Conservation (phyloP, 2,797 vertebrate species). For the Sarcoramphus papa region DNA sequence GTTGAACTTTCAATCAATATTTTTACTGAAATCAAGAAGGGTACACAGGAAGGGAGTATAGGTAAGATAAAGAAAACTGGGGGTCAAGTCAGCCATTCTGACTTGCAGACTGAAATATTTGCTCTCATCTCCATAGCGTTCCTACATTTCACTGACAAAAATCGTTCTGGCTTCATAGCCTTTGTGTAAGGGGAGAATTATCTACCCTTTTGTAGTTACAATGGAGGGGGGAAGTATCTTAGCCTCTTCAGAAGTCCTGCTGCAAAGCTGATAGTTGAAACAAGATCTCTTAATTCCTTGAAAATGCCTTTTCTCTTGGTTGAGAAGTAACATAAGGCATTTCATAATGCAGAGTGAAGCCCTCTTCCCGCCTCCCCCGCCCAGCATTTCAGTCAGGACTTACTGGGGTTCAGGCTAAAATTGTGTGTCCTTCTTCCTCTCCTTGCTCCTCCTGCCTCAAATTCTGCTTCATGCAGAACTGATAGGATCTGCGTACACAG, state of each 20-base stretch:
- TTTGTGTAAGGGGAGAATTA: background rate
- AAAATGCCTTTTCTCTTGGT: background rate
- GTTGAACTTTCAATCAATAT: background rate
- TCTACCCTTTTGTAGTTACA: background rate
- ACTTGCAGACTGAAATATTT: background rate
- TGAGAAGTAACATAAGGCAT: background rate
- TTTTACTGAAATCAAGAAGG: background rate
- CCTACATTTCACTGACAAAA: background rate
- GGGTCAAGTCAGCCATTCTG: background rate
- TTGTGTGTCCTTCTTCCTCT: background rate
- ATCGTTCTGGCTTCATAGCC: background rate
- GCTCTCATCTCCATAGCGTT: fast-evolving
- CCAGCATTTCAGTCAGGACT: background rate
- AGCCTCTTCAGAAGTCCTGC: background rate
- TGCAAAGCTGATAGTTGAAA: background rate
- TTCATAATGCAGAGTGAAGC: background rate
- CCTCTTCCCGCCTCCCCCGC: too few relatives aligned
- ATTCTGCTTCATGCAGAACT: background rate
- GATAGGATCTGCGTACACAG: background rate
- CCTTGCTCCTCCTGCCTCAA: background rate
- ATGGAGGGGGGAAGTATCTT: background rate
- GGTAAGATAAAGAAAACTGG: background rate
- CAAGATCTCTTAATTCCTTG: background rate
- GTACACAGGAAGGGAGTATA: background rate
- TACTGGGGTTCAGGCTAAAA: background rate